Conservation (phyloP, 2,888 invertebrate genomes). For the Dryobotodes eremita region DNA sequence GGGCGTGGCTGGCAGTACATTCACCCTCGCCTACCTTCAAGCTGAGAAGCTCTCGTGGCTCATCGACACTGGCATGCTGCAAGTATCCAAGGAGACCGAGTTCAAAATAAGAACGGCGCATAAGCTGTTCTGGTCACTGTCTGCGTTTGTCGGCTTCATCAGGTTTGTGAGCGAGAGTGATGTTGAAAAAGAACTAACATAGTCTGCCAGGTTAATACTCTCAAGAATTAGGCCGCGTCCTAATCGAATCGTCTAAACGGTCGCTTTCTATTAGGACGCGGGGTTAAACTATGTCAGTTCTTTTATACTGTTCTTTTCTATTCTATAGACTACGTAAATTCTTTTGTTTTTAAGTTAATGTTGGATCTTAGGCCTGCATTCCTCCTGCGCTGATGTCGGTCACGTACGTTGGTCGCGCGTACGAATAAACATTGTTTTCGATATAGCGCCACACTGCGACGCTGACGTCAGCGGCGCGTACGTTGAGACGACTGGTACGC, state of each 20-base stretch:
- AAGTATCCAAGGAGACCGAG: conserved; percentile 89
- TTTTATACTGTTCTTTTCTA: not conserved
- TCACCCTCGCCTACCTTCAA: conserved; percentile 94
- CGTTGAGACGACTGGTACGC: too few species aligned
- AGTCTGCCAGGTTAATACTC: not conserved
- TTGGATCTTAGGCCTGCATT: not conserved
- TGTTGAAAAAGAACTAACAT: conserved; percentile 5
- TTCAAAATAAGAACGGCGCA: conserved; percentile 92
- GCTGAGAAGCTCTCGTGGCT: conserved; percentile 96
- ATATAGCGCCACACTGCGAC: too few species aligned
- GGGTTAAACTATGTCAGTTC: not conserved
- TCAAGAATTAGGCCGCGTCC: not conserved
- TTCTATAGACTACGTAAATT: not conserved
- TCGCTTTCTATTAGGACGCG: not conserved
- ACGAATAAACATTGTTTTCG: too few species aligned
- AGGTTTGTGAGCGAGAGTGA: conserved; percentile 88
- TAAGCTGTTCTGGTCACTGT: conserved; percentile 94
- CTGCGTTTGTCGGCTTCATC: conserved; percentile 93
- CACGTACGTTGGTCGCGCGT: too few species aligned
- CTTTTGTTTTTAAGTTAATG: conserved; percentile 18
- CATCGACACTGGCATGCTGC: conserved; percentile 92
- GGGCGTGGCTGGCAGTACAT: conserved; percentile 93
- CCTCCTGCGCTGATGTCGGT: too few species aligned
- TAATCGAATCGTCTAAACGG: not conserved
- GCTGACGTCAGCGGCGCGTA: too few species aligned